Base-by-base conservation (phyloP, 2,113 vertebrate species). In the Camarhynchus parvulus region DNA sequence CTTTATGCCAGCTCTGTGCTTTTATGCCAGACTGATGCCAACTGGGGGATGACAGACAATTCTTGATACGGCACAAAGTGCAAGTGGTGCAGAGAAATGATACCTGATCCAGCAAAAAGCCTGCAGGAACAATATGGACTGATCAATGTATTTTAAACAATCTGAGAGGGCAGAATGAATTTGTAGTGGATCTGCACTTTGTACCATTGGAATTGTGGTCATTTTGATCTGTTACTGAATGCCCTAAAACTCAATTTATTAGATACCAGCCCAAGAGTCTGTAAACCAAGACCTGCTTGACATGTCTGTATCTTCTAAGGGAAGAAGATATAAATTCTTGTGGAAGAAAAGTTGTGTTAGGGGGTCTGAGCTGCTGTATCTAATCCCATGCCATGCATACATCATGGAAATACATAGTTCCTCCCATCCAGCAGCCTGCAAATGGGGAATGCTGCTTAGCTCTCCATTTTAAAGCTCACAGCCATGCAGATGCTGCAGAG, bases 11-110 rank as follows among this genome's bases (percentile, higher is more conserved):
- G 72, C 62, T 88, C 74, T 83, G 39, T 78, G 87, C 24, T 86
- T 86, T 87, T 61, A 10, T 70, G 78, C 75, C 92, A 94, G 79
- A 66, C 20, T 62, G 85, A 62, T 94, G 89, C 96, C 96, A 94
- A 6, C 39, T 74, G 42, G 30, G 64, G 52, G 52, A 88, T 81
- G 86, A 41, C 67, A 83, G 88, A 86, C 73, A 74, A 47, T 47
- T 47, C 76, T 63, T 74, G 59, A 67, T 67, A 42, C 0, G 3
- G 56, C 50, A 59, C 58, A 25, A 74, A 89, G 64, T n/a, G 16
- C 50, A 68, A 91, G 55, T 33, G 42, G 46, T 3, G 10, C 42
- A 73, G 92, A 39, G 25, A 67, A 88, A 90, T 16, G 46, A 39
- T 63, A 86, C 90, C 72, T 37, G 70, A 77, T 77, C 90, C 68